These are phyloP conservation scores for Potorous gilbertii DNA, from an alignment of 2,797 vertebrate species.

Conservation along the genomic window DNA sequence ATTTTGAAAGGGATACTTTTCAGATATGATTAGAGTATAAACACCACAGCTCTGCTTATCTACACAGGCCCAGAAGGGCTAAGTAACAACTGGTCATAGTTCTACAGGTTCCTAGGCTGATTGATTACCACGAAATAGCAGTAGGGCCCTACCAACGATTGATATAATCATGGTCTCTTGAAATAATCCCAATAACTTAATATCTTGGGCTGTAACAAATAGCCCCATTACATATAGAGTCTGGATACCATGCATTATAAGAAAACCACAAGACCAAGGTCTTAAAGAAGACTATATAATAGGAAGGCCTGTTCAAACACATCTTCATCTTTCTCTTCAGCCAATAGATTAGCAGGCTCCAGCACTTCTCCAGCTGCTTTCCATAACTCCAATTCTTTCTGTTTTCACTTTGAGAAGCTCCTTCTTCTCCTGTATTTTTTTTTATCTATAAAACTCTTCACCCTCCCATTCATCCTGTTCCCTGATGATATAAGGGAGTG, in stretches of 20 bases:
- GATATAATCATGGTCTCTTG: constrained; percentile 29
- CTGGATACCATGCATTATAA: constrained; percentile 71
- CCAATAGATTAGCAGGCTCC: constrained; percentile 94
- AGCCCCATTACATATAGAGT: constrained; percentile 69
- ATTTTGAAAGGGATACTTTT: constrained; percentile 32
- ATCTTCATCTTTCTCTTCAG: constrained; percentile 95
- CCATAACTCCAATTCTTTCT: constrained; percentile 89
- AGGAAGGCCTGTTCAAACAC: constrained; percentile 91
- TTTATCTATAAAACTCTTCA: constrained; percentile 99
- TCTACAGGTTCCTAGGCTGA: constrained; percentile 28
- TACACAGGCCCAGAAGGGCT: neutral
- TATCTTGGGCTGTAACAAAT: constrained; percentile 70
- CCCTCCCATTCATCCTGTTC: constrained; percentile 98
- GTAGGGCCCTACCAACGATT: neutral
- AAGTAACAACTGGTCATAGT: constrained; percentile 8
- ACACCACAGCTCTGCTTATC: neutral
- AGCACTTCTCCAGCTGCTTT: constrained; percentile 88
- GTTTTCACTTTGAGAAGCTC: constrained; percentile 94
- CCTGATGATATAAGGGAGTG: constrained; percentile 98
- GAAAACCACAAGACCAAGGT: constrained; percentile 53
- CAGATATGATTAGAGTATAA: neutral
- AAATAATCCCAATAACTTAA: constrained; percentile 41
- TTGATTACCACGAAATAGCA: neutral
- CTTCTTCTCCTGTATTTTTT: constrained; percentile 99
- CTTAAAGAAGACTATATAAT: constrained; percentile 27